Evolutionary conservation across 2,797 vertebrate species (phyloP).

Genomic region (Ciconia nigra): DNA sequence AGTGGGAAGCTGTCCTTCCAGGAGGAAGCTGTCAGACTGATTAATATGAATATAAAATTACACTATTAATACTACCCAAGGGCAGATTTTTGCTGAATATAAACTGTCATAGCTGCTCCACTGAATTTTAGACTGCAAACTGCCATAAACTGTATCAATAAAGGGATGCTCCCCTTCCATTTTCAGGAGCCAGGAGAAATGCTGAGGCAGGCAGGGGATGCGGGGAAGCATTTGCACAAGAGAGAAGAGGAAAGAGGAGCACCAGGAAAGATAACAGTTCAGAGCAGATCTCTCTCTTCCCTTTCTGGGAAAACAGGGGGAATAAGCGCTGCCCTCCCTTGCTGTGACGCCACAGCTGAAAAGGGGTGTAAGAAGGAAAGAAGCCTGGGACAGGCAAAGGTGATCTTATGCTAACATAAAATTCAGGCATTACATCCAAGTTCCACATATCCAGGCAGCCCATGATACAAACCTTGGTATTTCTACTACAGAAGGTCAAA

Average conservation of each 20-base stretch:
- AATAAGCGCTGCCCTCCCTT: neutral
- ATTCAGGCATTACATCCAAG: neutral
- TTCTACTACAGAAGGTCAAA: neutral
- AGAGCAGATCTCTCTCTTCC: neutral
- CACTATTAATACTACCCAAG: neutral
- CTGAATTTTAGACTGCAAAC: neutral
- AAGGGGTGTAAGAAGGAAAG: neutral
- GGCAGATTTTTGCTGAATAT: neutral
- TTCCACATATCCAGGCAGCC: neutral
- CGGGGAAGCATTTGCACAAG: fast-evolving
- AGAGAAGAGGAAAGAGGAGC: neutral
- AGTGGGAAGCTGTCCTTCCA: neutral
- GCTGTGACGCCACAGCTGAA: neutral
- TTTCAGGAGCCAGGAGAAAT: neutral
- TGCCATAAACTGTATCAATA: neutral
- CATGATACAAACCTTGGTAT: neutral
- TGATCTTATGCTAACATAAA: neutral
- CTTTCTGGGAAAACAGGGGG: neutral
- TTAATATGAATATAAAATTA: neutral
- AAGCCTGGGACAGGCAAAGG: neutral
- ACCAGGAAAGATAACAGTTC: neutral
- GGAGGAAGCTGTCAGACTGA: constrained; percentile 2
- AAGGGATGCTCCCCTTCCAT: neutral
- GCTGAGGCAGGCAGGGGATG: neutral
- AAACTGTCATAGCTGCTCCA: neutral